phyloP scores from a whole-genome alignment of 2,113 vertebrate species.

The Perca schrenkii region DNA sequence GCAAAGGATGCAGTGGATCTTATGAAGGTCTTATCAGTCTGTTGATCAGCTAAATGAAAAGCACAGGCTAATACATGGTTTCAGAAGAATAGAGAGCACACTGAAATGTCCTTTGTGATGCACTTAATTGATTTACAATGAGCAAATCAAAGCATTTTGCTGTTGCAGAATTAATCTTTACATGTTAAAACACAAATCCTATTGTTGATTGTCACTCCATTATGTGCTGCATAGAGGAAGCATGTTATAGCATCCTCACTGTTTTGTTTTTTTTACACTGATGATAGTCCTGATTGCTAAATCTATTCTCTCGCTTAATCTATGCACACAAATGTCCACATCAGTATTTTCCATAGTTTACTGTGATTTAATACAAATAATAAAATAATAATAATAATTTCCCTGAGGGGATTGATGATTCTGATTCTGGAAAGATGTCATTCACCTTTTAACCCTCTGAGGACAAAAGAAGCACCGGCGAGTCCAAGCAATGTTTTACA shows the following conservation, averaged over 20 bases:
- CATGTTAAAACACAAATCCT: background rate
- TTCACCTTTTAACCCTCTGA: too few species aligned
- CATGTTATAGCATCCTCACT: background rate
- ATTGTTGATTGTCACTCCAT: background rate
- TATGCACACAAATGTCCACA: background rate
- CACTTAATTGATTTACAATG: background rate
- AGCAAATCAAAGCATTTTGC: background rate
- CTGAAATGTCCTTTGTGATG: background rate
- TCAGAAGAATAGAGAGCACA: background rate
- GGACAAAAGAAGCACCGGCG: too few species aligned
- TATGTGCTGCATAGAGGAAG: background rate
- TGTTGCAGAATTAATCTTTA: background rate
- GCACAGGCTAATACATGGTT: background rate
- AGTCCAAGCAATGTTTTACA: too few species aligned
- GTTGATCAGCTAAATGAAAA: background rate
- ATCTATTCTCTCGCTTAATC: background rate
- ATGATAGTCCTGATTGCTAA: background rate
- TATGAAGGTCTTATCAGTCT: slow-evolving; percentile 87
- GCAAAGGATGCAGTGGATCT: slow-evolving; percentile 92
- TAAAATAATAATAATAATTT: too few species aligned
- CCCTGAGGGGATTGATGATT: too few species aligned
- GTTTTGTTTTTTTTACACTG: too few species aligned
- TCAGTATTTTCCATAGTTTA: background rate
- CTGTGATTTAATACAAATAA: background rate
- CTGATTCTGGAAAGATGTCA: too few species aligned